Evolutionary conservation across 2,797 vertebrate species (phyloP).

Genomic region (Apodemus agrarius): DNA sequence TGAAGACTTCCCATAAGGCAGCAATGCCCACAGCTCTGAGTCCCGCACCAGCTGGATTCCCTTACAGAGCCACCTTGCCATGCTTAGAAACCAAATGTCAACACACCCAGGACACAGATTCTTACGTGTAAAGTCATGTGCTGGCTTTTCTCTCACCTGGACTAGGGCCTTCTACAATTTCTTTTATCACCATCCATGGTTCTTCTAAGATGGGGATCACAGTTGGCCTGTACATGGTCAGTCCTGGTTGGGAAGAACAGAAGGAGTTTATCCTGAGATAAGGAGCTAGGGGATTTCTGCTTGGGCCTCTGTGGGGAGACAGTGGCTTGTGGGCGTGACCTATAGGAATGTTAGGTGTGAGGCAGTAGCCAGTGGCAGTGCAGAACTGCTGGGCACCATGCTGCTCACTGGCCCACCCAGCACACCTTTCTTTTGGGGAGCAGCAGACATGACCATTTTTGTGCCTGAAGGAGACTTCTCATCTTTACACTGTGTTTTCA

Average conservation of each 20-base stretch:
- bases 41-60: neutral
- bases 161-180: conserved; percentile 81
- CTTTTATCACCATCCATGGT: conserved; percentile 82
- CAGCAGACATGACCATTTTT: neutral
- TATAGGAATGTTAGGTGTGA: neutral
- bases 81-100: neutral
- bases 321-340: neutral
- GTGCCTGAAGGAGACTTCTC: neutral
- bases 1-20: neutral
- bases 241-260: conserved; percentile 70
- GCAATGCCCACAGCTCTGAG: neutral
- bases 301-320: neutral
- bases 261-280: conserved; percentile 56
- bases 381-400: neutral
- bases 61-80: neutral
- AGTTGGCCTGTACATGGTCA: conserved; percentile 80
- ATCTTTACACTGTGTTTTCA: neutral
- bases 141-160: conserved; percentile 75
- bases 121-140: neutral
- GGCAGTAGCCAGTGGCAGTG: neutral
- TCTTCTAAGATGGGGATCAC: conserved; percentile 81
- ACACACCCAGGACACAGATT: neutral
- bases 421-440: conserved; percentile 17
- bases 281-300: conserved; percentile 3
- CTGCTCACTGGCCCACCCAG: neutral